Base-by-base conservation (phyloP, 2,113 vertebrate genomes). In the Leucosticte australis region DNA sequence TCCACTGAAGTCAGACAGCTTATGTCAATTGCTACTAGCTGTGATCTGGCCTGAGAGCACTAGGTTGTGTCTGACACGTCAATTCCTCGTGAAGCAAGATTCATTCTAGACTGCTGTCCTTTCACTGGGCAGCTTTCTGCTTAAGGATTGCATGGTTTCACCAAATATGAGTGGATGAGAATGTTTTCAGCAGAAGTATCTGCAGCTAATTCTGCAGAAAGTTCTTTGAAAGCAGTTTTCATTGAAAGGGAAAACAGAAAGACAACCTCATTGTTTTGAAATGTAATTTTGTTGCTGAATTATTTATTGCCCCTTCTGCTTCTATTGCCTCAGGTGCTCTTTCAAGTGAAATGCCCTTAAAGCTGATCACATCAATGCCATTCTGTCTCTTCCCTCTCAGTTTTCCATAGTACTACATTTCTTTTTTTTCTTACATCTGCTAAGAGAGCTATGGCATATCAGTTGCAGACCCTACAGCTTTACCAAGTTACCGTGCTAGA, bases 271-370 rank as follows among this genome's bases (percentile, higher is more conserved):
- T 88, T 93, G 80, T 91, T 93, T 75, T 94, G 92, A 96, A 95
- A 94, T 76, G 53, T 79, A 87, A 90, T 96, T 96, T 92, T 93
- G 73, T 75, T 79, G 77, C 69, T 95, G 92, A 96, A 96, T 96
- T 96, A 96, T 97, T 96, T 96, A 97, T 93, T 90, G 30, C 21
- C n/a, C 88, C 69, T 96, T 87, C 86, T 93, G 90, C 60, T 90
- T 95, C 71, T 86, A 31, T 96, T 95, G 83, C 95, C 65, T 95
- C 73, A 93, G 90, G 93, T 96, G 62, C 83, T 96, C 71, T 93
- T 87, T 77, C 59, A 83, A 90, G 80, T 92, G 86, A 92, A 94
- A 94, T 96, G 83, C 77, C 94, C 90, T 96, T 76, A 90, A 92
- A 82, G 69, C 73, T 82, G 73, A 96, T 87, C 88, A 93, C 85